phyloP scores from a whole-genome alignment of 2,888 invertebrate genomes.

The Blera fallax region DNA sequence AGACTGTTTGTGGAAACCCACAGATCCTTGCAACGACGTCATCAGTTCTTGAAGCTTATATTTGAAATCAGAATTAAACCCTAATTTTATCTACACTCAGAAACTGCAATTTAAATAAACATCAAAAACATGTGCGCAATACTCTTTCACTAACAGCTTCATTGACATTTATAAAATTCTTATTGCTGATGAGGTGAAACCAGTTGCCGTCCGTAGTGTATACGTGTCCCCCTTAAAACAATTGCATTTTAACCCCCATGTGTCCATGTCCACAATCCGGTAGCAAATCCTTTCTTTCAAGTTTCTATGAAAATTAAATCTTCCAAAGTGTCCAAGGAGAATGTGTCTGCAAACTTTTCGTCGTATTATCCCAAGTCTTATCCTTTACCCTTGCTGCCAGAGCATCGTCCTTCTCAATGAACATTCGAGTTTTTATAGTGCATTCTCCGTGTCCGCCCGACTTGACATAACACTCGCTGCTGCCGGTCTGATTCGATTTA shows the following conservation, averaged over 20 bases:
- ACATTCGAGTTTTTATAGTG: constrained; percentile 58
- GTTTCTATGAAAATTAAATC: constrained; percentile 61
- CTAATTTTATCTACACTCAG: background rate
- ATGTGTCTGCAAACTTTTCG: constrained; percentile 70
- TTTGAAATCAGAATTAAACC: background rate
- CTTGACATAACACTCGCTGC: constrained; percentile 51
- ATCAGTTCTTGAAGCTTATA: background rate
- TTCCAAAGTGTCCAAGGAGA: constrained; percentile 69
- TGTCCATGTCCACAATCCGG: background rate
- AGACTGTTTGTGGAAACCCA: no score
- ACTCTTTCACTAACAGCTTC: constrained; percentile 29
- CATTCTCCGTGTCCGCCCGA: constrained; percentile 50
- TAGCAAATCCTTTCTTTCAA: constrained; percentile 19
- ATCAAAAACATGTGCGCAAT: constrained; percentile 34
- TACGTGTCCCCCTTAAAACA: constrained; percentile 11
- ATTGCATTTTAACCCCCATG: constrained; percentile 19
- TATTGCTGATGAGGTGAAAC: constrained; percentile 36
- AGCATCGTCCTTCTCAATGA: constrained; percentile 16
- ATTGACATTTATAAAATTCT: constrained; percentile 32
- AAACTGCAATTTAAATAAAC: background rate
- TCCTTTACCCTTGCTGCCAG: background rate
- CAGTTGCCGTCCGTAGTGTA: background rate
- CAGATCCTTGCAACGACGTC: no score
- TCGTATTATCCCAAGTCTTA: constrained; percentile 35
- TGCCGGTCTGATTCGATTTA: constrained; percentile 15